A percentile compares a stretch with the other conserved stretches of the same genome.
These are phyloP conservation scores for Microvelia longipes DNA, from an alignment of 1,140 invertebrate genomes.

Conservation along the genomic window DNA sequence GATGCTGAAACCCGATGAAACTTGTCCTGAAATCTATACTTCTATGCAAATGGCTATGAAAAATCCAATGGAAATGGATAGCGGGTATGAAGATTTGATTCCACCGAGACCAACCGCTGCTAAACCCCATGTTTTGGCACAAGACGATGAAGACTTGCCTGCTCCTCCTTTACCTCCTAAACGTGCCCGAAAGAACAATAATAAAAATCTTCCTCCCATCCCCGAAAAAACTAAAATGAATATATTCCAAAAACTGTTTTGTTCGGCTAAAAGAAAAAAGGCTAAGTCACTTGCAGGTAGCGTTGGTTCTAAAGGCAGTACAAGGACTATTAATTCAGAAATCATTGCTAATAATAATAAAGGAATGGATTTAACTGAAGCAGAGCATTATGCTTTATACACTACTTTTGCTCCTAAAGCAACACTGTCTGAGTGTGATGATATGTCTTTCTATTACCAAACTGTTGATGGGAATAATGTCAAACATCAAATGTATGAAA, in stretches of 20 bases:
- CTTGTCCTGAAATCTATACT: conserved; percentile 37
- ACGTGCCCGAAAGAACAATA: conserved; percentile 45
- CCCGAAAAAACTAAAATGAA: conserved; percentile 37
- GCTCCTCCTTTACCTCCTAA: conserved; percentile 64
- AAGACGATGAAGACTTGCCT: conserved; percentile 14
- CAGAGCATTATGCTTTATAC: conserved; percentile 71
- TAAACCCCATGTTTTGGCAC: conserved; percentile 28
- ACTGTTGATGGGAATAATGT: conserved; percentile 46
- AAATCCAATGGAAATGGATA: conserved; percentile 50
- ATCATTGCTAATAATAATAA: neutral
- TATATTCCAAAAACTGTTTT: conserved; percentile 50
- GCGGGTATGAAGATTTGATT: conserved; percentile 41
- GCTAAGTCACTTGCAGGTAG: conserved; percentile 14
- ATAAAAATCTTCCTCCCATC: conserved; percentile 33
- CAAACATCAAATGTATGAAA: no score
- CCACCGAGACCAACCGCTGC: conserved; percentile 29
- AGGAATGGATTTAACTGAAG: conserved; percentile 44
- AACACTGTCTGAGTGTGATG: conserved; percentile 70
- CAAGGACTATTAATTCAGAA: conserved; percentile 3
- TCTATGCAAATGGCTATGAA: conserved; percentile 73
- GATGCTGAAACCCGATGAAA: conserved; percentile 7
- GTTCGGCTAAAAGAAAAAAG: conserved; percentile 23
- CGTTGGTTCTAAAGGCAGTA: conserved; percentile 13
- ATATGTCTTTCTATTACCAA: conserved; percentile 69
- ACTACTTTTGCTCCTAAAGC: conserved; percentile 67